Evolutionary conservation across 2,888 invertebrate species (phyloP), one percentile per base, ranked within the genome.

Genomic region (Allophyes oxyacanthae): DNA sequence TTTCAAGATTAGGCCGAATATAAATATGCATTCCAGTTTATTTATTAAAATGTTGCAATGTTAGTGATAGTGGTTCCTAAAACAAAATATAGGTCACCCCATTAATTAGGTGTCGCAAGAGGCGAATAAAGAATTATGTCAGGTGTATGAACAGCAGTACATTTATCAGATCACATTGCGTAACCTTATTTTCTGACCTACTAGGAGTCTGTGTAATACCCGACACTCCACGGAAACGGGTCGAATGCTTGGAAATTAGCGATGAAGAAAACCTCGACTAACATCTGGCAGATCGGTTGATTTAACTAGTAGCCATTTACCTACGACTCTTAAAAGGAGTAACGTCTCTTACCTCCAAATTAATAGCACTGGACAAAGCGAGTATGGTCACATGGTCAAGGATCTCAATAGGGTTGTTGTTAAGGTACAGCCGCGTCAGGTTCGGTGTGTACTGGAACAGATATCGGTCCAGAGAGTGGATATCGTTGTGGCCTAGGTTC

Each of bases 381-480:
- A 94, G 79, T 1, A 94, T 86, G 0, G 96, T 96, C 25, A 95
- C 94, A 38, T 89, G 89, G 77, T 96, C 96, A 26, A 96, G 83
- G 43, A 95, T 91, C 73, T 93, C 93, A 25, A 96, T 92, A 8
- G 94, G 91, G 73, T 96, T 96, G 73, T 95, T 94, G 79, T 95
- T 95, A 53, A 96, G 86, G 70, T 95, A 95, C 6, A 96, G 84
- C 62, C 94, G 91, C 13, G 94, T 94, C 74, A 96, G 77, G 66
- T 95, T 92, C 0, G 96, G 96, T 51, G 95, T 95, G 78, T 96
- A 95, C 79, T 95, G 94, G 79, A 96, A 96, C 33, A 96, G 78
- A 48, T 95, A 94, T 63, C 92, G 88, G 77, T 95, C 95, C 68
- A 96, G 80, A 3, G 95, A 95, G 73, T 95, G 95, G 49, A 96